Base-by-base conservation (phyloP, 2,888 invertebrate species). In the Tenodera sinensis region DNA sequence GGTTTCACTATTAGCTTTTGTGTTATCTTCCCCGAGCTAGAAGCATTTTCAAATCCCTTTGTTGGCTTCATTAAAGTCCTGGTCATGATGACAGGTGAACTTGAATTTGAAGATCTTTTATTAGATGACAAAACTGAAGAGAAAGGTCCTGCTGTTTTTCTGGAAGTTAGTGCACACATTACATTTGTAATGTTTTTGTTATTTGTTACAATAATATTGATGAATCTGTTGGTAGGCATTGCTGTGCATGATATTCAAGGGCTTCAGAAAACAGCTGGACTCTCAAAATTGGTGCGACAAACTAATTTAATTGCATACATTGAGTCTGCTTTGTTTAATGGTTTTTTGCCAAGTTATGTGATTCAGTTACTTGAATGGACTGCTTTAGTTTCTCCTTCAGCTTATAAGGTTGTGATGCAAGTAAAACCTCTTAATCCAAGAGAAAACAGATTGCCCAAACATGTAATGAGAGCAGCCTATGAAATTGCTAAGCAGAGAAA, bases 71-170 rank as follows among this genome's bases (percentile, higher is more conserved):
- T 97, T 90, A 97, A 97, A 2, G 97, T 97, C 7, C 93, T 97
- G 90, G 97, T 97, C 0, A 97, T 97, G 97, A 97, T 97, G 97
- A 97, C 97, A 12, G 97, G 97, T 0, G 97, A 97, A 93, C 94
- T 97, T 91, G 97, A 97, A 92, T 94, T 97, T 90, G 97, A 97
- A 92, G 92, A 92, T 0, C 83, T 92, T 92, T 0, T 92, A 92
- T 0, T 92, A 15, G 87, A 83, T n/a, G 81, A 82, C 20, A 90
- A 89, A 85, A 90, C n/a, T 42, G 85, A 71, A 42, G 47, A 82
- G n/a, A 90, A 89, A 84, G 90, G 30, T 30, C 86, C 47, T 83
- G 92, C 96, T 97, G 91, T 86, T 47, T 93, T 97, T 34, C 93
- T 97, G 82, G 97, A 97, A 93, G 96, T 97, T 89, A 97, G 97